A percentile compares a stretch with the other conserved stretches of the same genome.
phyloP scores from a whole-genome alignment of 2,113 vertebrate genomes.

The Campylomormyrus numenius region DNA sequence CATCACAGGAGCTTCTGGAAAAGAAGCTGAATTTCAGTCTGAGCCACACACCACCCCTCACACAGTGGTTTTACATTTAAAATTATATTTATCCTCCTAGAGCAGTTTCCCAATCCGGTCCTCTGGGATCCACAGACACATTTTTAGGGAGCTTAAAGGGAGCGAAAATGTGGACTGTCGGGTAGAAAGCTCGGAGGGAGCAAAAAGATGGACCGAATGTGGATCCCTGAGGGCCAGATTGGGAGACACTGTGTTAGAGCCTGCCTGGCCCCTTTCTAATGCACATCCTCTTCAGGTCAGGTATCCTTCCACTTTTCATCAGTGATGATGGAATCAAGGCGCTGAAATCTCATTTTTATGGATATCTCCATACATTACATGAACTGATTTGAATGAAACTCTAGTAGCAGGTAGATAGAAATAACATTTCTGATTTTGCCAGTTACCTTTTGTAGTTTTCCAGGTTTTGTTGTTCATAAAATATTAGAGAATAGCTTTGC shows the following conservation, averaged over 20 bases:
- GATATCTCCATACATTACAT: no score
- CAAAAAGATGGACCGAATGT: neutral
- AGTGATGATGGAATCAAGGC: no score
- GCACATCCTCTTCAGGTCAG: neutral
- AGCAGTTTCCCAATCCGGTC: no score
- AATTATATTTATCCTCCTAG: no score
- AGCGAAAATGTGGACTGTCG: neutral
- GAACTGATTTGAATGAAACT: no score
- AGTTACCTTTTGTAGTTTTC: neutral
- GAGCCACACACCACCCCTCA: neutral
- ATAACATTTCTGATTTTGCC: neutral
- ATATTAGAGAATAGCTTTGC: neutral
- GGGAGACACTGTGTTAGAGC: neutral
- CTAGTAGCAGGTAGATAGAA: neutral
- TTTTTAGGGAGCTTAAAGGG: no score
- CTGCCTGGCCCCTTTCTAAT: no score
- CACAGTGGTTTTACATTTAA: neutral
- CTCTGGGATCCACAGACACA: no score
- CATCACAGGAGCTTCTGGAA: conserved; percentile 8
- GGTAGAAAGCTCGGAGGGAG: neutral
- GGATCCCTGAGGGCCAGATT: neutral
- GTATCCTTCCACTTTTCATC: no score
- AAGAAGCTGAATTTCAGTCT: conserved; percentile 28
- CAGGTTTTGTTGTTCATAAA: neutral
- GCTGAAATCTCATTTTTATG: no score